Evolutionary conservation across 2,113 vertebrate genomes (phyloP).

Genomic region (Lichenostomus cassidix): DNA sequence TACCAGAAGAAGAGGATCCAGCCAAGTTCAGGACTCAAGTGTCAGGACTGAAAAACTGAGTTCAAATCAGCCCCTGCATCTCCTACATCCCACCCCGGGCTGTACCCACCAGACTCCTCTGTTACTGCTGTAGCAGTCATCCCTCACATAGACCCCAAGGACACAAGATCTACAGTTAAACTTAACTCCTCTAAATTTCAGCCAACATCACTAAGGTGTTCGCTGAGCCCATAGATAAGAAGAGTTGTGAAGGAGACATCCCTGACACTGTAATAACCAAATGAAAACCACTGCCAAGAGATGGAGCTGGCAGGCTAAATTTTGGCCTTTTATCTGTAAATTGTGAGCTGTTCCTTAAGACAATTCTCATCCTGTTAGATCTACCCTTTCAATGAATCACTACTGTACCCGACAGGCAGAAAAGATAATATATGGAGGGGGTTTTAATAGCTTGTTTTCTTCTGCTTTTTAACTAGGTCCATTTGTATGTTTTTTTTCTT

Average conservation of each 20-base stretch:
- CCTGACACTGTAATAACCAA: background rate
- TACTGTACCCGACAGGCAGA: background rate
- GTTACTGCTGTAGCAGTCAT: background rate
- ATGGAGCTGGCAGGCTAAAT: background rate
- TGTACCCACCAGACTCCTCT: background rate
- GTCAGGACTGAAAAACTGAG: background rate
- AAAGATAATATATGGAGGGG: background rate
- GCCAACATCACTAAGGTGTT: background rate
- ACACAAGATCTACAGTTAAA: background rate
- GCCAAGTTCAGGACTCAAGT: background rate
- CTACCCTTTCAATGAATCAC: background rate
- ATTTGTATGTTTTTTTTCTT: background rate
- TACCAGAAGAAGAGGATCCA: background rate
- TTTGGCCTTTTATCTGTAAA: background rate
- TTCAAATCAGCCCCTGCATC: background rate
- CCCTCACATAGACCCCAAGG: background rate
- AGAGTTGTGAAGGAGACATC: background rate
- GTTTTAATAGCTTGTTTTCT: background rate
- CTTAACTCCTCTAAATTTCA: background rate
- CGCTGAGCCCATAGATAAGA: background rate
- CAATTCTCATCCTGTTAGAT: background rate
- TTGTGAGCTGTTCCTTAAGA: background rate
- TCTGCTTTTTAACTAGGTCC: background rate
- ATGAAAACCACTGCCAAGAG: background rate
- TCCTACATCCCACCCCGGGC: background rate